These are phyloP conservation scores for Empidonax alnorum DNA, from an alignment of 2,113 vertebrate species.

Conservation along the genomic window DNA sequence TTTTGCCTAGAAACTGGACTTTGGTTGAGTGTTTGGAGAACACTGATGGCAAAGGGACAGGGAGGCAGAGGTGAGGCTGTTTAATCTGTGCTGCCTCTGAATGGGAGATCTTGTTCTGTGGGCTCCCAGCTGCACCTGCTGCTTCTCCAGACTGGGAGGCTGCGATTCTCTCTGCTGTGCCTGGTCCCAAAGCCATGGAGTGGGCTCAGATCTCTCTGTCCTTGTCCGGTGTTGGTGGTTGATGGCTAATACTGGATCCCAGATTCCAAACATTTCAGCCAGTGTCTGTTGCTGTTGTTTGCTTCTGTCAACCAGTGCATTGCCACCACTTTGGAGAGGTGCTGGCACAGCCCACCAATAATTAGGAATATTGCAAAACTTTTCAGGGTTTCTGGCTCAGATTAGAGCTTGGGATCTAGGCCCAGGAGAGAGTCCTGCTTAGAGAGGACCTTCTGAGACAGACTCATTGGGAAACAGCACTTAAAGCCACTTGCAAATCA, in stretches of 20 bases:
- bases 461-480: background rate
- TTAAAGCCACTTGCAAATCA: background rate
- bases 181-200: background rate
- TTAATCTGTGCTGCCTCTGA: background rate
- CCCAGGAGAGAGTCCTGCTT: background rate
- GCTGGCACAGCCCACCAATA: background rate
- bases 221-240: background rate
- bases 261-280: background rate
- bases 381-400: background rate
- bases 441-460: background rate
- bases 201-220: background rate
- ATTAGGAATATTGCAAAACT: background rate
- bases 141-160: background rate
- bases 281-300: background rate
- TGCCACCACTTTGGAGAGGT: background rate
- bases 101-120: background rate
- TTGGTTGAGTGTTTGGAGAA: fast-evolving
- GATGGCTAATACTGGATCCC: background rate
- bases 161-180: background rate
- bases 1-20: background rate
- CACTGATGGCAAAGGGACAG: background rate
- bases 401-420: background rate
- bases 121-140: background rate
- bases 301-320: background rate
- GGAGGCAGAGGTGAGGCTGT: background rate